These are phyloP conservation scores for Cichladusa arquata DNA, from an alignment of 2,113 vertebrate genomes.

Conservation along the genomic window DNA sequence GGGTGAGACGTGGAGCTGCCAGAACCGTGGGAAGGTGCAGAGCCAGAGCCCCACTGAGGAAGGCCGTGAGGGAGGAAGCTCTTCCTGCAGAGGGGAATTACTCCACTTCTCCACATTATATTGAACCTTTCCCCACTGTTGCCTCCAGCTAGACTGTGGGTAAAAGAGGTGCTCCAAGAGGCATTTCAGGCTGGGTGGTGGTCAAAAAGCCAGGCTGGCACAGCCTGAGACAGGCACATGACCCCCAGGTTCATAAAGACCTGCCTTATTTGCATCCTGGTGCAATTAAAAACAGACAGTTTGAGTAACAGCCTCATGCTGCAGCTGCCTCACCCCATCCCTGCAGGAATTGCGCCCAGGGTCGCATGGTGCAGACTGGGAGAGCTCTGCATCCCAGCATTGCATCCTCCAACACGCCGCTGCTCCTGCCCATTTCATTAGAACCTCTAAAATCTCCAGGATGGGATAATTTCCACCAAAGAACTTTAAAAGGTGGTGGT, in stretches of 20 bases:
- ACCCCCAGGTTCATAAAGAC: not conserved
- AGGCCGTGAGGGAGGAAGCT: not conserved
- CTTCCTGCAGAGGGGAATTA: not conserved
- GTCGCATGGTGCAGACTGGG: rapidly evolving
- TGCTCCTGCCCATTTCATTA: not conserved
- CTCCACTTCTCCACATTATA: not conserved
- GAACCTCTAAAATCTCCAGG: not conserved
- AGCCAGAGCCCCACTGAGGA: not conserved
- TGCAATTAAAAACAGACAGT: not conserved
- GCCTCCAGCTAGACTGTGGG: not conserved
- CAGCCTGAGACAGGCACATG: not conserved
- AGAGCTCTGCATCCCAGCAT: not conserved
- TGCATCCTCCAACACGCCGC: rapidly evolving
- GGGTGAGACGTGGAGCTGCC: not conserved
- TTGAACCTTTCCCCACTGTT: not conserved
- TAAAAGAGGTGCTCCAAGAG: not conserved
- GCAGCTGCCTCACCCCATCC: not conserved
- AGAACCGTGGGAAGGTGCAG: not conserved
- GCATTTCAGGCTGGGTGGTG: not conserved
- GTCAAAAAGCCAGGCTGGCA: not conserved
- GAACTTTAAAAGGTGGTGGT: not conserved
- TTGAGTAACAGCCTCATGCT: not conserved
- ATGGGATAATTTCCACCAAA: not conserved
- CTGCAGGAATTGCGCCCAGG: not conserved
- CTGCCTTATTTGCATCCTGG: not conserved